Percentiles rank a stretch among this genome's conserved stretches.
Evolutionary conservation across 2,888 invertebrate genomes (phyloP).

Genomic region (Sthenelais limicola): DNA sequence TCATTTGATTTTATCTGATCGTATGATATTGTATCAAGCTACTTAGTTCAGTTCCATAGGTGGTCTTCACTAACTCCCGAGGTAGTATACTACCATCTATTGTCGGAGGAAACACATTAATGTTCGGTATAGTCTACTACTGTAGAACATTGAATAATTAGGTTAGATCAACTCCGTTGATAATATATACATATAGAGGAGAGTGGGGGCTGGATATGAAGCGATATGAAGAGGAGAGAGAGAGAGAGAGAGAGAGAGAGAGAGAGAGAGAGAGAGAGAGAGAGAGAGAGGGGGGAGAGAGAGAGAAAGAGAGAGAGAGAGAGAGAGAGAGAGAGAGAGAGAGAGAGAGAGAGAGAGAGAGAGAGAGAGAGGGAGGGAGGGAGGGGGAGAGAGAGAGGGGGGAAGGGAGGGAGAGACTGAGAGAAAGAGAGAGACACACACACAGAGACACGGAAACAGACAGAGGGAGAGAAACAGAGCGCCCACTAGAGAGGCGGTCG

Average conservation of each 20-base stretch:
- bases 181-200: too few species aligned
- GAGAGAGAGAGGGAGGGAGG: constrained; percentile 6
- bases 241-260: constrained; percentile 1
- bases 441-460: constrained; percentile 2
- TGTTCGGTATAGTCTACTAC: too few species aligned
- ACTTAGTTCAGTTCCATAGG: too few species aligned
- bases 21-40: too few species aligned
- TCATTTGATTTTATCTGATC: too few species aligned
- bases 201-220: too few species aligned
- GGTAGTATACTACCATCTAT: too few species aligned
- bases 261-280: neutral
- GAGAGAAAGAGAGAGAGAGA: neutral
- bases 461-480: constrained; percentile 22
- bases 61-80: too few species aligned
- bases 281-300: neutral
- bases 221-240: neutral
- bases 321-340: neutral
- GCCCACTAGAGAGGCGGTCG: neutral
- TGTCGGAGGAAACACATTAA: too few species aligned
- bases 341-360: neutral
- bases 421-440: neutral
- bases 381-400: constrained; percentile 3
- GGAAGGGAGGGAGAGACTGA: neutral
- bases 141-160: too few species aligned
- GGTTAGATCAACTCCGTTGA: too few species aligned